These are phyloP conservation scores for Sebastes minor DNA, from an alignment of 2,797 vertebrate genomes.

Conservation along the genomic window DNA sequence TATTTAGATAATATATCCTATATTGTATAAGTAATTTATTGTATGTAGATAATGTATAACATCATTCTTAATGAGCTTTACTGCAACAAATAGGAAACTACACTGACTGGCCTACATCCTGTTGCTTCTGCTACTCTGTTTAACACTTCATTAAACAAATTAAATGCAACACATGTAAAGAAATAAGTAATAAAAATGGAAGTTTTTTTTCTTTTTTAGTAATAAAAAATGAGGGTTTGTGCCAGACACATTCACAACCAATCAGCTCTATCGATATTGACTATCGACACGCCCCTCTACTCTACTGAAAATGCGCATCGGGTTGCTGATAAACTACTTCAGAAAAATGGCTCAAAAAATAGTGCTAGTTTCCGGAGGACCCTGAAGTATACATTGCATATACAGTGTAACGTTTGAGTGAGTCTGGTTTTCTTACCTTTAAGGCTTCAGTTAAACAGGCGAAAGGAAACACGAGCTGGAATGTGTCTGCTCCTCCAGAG, in stretches of 20 bases:
- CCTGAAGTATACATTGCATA: neutral
- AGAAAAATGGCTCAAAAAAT: rapidly evolving
- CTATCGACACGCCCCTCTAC: neutral
- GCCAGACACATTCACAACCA: neutral
- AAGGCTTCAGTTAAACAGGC: neutral
- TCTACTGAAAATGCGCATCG: neutral
- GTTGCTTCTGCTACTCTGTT: neutral
- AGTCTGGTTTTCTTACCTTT: slow-evolving; percentile 44
- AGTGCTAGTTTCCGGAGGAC: rapidly evolving
- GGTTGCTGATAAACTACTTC: neutral
- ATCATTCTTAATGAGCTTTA: no score
- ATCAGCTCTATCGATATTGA: neutral
- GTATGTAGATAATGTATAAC: neutral
- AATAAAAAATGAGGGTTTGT: neutral
- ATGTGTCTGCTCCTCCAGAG: slow-evolving; percentile 40
- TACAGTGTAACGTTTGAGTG: neutral
- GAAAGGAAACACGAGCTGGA: slow-evolving; percentile 34
- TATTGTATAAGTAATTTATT: no score
- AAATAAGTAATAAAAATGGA: no score
- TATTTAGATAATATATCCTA: no score
- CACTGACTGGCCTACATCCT: neutral
- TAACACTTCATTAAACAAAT: neutral
- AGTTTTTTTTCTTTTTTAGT: no score
- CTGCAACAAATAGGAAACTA: neutral
- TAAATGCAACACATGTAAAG: neutral